These are phyloP conservation scores for Lordiphosa collinella DNA, from an alignment of 1,140 invertebrate genomes.

Conservation along the genomic window DNA sequence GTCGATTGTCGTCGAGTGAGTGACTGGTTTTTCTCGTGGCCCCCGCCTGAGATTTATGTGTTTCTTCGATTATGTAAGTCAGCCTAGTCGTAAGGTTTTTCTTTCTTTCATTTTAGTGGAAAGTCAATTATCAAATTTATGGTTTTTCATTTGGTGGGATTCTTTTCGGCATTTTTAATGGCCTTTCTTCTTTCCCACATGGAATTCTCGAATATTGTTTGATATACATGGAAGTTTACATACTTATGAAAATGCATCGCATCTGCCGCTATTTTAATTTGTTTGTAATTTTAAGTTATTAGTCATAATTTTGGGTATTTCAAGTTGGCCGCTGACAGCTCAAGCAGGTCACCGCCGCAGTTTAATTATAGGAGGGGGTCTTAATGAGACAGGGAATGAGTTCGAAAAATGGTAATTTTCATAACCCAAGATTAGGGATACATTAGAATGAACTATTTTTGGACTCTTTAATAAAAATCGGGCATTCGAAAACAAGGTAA, in stretches of 20 bases:
- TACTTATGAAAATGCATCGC: slow-evolving; percentile 28
- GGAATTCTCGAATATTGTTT: slow-evolving; percentile 16
- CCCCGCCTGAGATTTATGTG: slow-evolving; percentile 56
- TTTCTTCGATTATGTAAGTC: slow-evolving; percentile 74
- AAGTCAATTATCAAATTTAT: slow-evolving; percentile 77
- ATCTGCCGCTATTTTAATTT: slow-evolving; percentile 60
- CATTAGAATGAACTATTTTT: no score
- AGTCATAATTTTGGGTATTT: slow-evolving; percentile 66
- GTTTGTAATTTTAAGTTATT: slow-evolving; percentile 69
- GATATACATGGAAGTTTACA: slow-evolving; percentile 6
- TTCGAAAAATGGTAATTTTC: no score
- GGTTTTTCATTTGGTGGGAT: slow-evolving; percentile 44
- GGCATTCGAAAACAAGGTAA: no score
- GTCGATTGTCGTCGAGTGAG: slow-evolving; percentile 38
- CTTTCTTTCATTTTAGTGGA: slow-evolving; percentile 35
- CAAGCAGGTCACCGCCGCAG: slow-evolving; percentile 7
- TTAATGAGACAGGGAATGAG: slow-evolving; percentile 2
- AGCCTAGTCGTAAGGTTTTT: slow-evolving; percentile 33
- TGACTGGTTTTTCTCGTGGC: slow-evolving; percentile 46
- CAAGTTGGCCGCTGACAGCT: slow-evolving; percentile 40
- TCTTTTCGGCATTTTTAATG: slow-evolving; percentile 50
- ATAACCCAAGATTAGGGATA: no score
- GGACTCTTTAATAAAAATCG: no score
- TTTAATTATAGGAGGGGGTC: slow-evolving; percentile 18
- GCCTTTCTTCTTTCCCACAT: slow-evolving; percentile 47